These are phyloP conservation scores for Morbakka virulenta DNA, from an alignment of 30 jellyfish, hydroid and myxozoan genomes.

Conservation along the genomic window DNA sequence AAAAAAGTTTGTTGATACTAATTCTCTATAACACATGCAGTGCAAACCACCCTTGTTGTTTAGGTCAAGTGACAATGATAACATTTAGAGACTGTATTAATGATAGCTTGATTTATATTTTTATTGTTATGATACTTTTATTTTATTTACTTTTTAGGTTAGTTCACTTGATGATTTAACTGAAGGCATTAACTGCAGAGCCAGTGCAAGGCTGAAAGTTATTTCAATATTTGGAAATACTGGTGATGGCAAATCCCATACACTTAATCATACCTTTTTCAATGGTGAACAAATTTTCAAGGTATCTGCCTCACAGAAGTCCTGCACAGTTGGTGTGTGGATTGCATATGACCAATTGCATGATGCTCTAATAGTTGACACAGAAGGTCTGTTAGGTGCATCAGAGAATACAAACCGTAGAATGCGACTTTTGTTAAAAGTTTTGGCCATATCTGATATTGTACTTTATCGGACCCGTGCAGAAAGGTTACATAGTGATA, in stretches of 20 bases:
- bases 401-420: slow-evolving; percentile 94
- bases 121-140: too few relatives aligned
- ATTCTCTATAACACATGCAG: too few relatives aligned
- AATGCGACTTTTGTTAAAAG: slow-evolving; percentile 92
- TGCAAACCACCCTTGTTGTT: too few relatives aligned
- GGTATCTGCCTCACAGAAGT: slow-evolving; percentile 88
- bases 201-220: slow-evolving; percentile 75
- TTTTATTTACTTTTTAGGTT: slow-evolving; percentile 33
- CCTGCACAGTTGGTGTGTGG: slow-evolving; percentile 99
- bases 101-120: too few relatives aligned
- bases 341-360: slow-evolving; percentile 70
- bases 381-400: slow-evolving; percentile 96
- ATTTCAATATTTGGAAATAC: slow-evolving; percentile 98
- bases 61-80: too few relatives aligned
- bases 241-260: slow-evolving; percentile 98
- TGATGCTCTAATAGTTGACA: slow-evolving; percentile 85
- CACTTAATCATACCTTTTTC: slow-evolving; percentile 93
- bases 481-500: slow-evolving; percentile 95
- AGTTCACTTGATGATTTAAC: slow-evolving; percentile 61
- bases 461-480: slow-evolving; percentile 97
- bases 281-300: slow-evolving; percentile 82
- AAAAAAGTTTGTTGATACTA: too few relatives aligned
- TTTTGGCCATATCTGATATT: slow-evolving; percentile 94
- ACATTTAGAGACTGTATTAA: too few relatives aligned
- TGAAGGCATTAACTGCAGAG: slow-evolving; percentile 57